Percentiles rank a stretch among this genome's conserved stretches.
Evolutionary conservation across 2,888 invertebrate species (phyloP).

Genomic region (Archaeoteleia sp.): DNA sequence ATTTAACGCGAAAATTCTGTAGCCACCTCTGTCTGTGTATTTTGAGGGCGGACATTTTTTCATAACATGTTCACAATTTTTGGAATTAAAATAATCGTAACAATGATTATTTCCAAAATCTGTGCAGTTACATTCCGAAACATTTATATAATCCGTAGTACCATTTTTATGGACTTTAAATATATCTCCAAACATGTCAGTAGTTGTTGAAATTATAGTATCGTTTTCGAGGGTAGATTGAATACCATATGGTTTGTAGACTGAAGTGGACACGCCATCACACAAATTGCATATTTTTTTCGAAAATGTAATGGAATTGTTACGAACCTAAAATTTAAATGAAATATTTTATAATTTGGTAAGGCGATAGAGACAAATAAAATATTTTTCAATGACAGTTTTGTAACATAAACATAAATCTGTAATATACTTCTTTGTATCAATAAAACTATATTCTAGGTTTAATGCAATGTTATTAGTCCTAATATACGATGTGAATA

Average conservation of each 20-base stretch:
- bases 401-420: too few relatives aligned
- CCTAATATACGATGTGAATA: too few relatives aligned
- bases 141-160: conserved; percentile 41
- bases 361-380: too few relatives aligned
- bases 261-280: conserved; percentile 48
- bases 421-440: too few relatives aligned
- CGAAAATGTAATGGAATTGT: conserved; percentile 19
- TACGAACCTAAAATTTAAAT: conserved; percentile 12
- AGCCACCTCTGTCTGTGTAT: conserved; percentile 17
- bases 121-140: conserved; percentile 15
- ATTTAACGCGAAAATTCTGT: conserved; percentile 65
- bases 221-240: conserved; percentile 9
- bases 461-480: too few relatives aligned
- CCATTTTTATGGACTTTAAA: conserved; percentile 58
- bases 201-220: conserved; percentile 50
- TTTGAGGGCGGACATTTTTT: conserved; percentile 29
- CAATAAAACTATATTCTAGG: too few relatives aligned
- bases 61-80: conserved; percentile 13
- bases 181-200: conserved; percentile 56
- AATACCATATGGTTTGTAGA: conserved; percentile 35
- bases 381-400: too few relatives aligned
- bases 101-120: conserved; percentile 9
- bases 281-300: conserved; percentile 52
- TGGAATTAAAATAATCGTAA: conserved; percentile 14
- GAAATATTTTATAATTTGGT: too few relatives aligned